Percentiles rank a stretch among this genome's conserved stretches.
Evolutionary conservation across 37 sponge, comb jelly and placozoan species (phyloP).

Genomic region (Diacarnus erythraeanus): DNA sequence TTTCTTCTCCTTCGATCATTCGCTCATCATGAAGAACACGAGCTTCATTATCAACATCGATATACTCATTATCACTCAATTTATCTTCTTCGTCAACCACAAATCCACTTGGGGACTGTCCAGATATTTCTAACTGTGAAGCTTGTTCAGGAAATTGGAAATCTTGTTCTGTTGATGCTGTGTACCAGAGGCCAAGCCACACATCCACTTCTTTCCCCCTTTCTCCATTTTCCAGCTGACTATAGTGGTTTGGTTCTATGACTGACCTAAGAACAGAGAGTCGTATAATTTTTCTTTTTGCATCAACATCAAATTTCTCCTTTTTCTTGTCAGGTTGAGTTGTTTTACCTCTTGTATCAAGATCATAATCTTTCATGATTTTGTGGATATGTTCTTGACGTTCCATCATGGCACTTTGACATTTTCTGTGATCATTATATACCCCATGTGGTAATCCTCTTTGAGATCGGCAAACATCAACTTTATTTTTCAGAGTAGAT

Average conservation of each 20-base stretch:
- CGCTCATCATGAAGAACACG: conserved; percentile 53
- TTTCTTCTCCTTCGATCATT: conserved; percentile 65
- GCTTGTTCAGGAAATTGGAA: not conserved
- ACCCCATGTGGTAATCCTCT: conserved; percentile 11
- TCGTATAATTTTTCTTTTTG: not conserved
- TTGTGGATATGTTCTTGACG: not conserved
- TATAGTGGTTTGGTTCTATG: not conserved
- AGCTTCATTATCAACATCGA: conserved; percentile 70
- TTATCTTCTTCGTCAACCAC: not conserved
- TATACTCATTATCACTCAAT: not conserved
- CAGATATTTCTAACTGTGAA: not conserved
- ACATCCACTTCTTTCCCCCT: conserved; percentile 48
- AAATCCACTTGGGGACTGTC: not conserved
- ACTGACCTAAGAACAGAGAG: not conserved
- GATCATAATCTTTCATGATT: not conserved
- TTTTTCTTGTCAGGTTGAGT: no score
- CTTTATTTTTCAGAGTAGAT: conserved; percentile 33
- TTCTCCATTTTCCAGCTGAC: conserved; percentile 4
- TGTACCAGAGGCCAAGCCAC: conserved; percentile 67
- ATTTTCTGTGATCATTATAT: not conserved
- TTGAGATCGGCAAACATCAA: not conserved
- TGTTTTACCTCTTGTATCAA: not conserved
- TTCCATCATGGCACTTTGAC: not conserved
- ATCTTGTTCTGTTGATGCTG: conserved; percentile 2
- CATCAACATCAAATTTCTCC: not conserved